These are phyloP conservation scores for Avahi laniger DNA, from an alignment of 2,797 vertebrate genomes.

Conservation along the genomic window DNA sequence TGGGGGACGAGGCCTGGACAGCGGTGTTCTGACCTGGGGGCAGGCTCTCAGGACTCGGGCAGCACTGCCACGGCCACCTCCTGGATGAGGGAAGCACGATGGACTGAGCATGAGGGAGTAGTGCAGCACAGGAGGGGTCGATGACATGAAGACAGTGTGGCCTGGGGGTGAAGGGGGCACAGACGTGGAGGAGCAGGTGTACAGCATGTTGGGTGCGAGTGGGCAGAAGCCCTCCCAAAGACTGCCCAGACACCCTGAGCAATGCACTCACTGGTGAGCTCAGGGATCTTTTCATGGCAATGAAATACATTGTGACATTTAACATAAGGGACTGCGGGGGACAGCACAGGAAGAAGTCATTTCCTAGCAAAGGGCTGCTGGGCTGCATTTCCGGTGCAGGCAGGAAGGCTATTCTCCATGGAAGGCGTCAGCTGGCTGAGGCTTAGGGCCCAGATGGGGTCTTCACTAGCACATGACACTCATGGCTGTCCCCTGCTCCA, in stretches of 20 bases:
- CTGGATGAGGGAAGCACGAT: not conserved
- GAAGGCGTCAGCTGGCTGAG: not conserved
- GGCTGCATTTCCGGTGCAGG: not conserved
- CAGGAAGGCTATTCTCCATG: not conserved
- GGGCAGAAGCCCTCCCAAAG: not conserved
- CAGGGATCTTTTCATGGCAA: not conserved
- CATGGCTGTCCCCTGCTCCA: not conserved
- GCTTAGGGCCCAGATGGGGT: not conserved
- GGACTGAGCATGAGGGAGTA: not conserved
- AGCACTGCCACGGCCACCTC: not conserved
- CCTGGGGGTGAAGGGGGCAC: fast-evolving
- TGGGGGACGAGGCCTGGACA: not conserved
- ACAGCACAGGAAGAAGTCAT: not conserved
- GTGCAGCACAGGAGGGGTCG: not conserved
- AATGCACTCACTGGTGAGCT: not conserved
- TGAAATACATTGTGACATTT: not conserved
- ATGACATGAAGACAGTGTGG: not conserved
- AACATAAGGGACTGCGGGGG: not conserved
- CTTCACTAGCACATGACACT: not conserved
- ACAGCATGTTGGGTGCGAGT: not conserved
- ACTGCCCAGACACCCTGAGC: not conserved
- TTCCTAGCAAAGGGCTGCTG: not conserved
- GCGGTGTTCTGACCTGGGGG: not conserved
- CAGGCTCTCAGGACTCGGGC: not conserved
- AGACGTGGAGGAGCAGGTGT: not conserved